Percentiles rank a stretch among this genome's conserved stretches.
Evolutionary conservation across 2,888 invertebrate species (phyloP).

Genomic region (Netelia inedita): DNA sequence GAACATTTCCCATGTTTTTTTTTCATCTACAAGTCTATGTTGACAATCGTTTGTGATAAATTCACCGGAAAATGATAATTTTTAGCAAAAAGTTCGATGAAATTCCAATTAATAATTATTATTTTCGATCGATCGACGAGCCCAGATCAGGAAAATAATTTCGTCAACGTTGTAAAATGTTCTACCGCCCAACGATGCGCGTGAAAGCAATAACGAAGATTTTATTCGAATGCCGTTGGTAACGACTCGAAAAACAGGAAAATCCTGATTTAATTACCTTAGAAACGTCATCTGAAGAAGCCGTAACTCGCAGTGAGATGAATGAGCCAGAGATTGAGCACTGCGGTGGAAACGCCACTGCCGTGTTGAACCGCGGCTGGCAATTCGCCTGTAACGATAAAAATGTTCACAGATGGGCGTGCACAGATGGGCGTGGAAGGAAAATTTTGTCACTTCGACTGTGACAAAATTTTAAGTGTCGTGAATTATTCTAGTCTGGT

Average conservation of each 20-base stretch:
- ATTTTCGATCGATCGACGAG: too few relatives aligned
- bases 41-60: too few relatives aligned
- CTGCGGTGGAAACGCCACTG: conserved; percentile 83
- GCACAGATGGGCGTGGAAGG: neutral
- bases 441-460: conserved; percentile 14
- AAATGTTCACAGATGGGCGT: conserved; percentile 40
- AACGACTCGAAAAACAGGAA: neutral
- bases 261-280: conserved; percentile 76
- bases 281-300: conserved; percentile 84
- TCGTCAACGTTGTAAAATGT: too few relatives aligned
- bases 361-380: conserved; percentile 85
- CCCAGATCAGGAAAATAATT: too few relatives aligned
- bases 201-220: neutral
- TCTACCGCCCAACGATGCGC: too few relatives aligned
- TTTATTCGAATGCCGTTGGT: neutral
- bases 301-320: conserved; percentile 83
- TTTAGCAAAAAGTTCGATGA: neutral
- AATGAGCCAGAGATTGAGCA: conserved; percentile 84
- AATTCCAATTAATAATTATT: too few relatives aligned
- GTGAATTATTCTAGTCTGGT: conserved; percentile 32
- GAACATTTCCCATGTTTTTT: neutral
- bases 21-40: too few relatives aligned
- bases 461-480: conserved; percentile 14
- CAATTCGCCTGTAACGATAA: conserved; percentile 82
- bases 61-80: neutral